Conservation (phyloP, 2,888 invertebrate genomes). For the Mactromeris polynyma region DNA sequence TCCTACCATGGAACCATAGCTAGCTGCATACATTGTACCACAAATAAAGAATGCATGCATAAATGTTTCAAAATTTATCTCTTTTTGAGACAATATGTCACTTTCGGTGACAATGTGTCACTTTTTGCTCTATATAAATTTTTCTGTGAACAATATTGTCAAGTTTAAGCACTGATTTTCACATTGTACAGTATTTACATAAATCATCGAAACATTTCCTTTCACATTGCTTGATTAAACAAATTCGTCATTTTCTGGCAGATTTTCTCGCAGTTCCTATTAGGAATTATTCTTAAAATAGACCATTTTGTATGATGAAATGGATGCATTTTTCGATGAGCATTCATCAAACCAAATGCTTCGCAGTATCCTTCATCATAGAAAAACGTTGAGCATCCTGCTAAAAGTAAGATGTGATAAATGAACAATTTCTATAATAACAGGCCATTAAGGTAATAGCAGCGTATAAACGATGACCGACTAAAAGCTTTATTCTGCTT, state of each 20-base stretch:
- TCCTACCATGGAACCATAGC: too few relatives aligned
- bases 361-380: constrained; percentile 33
- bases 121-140: background rate
- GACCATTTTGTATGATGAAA: constrained; percentile 11
- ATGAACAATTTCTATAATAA: constrained; percentile 69
- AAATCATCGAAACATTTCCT: constrained; percentile 16
- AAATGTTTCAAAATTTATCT: background rate
- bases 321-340: constrained; percentile 33
- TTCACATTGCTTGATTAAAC: constrained; percentile 3
- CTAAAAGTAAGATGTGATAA: constrained; percentile 60
- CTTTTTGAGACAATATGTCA: background rate
- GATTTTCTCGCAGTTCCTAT: background rate
- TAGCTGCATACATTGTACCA: too few relatives aligned
- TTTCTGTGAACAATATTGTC: background rate
- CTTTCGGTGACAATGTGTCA: background rate
- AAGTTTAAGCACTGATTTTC: background rate
- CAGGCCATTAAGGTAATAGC: constrained; percentile 60
- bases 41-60: too few relatives aligned
- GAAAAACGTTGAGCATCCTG: constrained; percentile 30
- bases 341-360: constrained; percentile 34
- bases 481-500: constrained; percentile 72
- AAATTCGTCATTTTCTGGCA: constrained; percentile 22
- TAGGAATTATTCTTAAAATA: constrained; percentile 24
- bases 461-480: constrained; percentile 58
- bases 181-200: background rate